A percentile compares a stretch with the other conserved stretches of the same genome.
Conservation (phyloP, 1,140 invertebrate genomes). For the Drosophila yakuba region DNA sequence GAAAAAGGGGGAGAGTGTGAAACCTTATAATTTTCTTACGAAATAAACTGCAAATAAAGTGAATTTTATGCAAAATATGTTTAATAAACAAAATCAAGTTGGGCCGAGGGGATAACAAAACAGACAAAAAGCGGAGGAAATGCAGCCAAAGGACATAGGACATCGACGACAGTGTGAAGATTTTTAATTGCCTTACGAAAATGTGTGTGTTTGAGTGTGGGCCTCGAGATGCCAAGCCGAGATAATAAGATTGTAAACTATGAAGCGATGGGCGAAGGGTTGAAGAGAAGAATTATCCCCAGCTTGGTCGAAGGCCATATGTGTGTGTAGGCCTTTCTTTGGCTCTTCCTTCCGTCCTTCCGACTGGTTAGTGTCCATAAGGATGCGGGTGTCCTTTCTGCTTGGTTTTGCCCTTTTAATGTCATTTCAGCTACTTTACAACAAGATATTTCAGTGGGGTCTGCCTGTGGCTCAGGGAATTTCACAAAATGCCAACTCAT, state of each 20-base stretch:
- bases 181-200: slow-evolving; percentile 76
- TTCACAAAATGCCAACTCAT: slow-evolving; percentile 79
- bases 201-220: slow-evolving; percentile 31
- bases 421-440: slow-evolving; percentile 78
- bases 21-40: slow-evolving; percentile 77
- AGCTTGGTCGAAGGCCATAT: slow-evolving; percentile 11
- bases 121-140: slow-evolving; percentile 29
- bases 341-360: slow-evolving; percentile 5
- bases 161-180: slow-evolving; percentile 67
- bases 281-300: slow-evolving; percentile 32
- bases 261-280: slow-evolving; percentile 44
- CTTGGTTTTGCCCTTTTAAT: slow-evolving; percentile 69
- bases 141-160: slow-evolving; percentile 66
- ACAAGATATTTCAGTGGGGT: slow-evolving; percentile 45
- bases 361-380: slow-evolving; percentile 52
- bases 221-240: slow-evolving; percentile 60
- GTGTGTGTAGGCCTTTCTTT: neutral
- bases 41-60: slow-evolving; percentile 82
- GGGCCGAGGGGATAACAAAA: slow-evolving; percentile 44
- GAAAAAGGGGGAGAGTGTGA: slow-evolving; percentile 5
- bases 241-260: slow-evolving; percentile 83
- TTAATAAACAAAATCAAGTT: slow-evolving; percentile 80
- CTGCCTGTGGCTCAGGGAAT: slow-evolving; percentile 50
- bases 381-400: slow-evolving; percentile 47
- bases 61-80: slow-evolving; percentile 81